Evolutionary conservation across 2,797 vertebrate species (phyloP).

Genomic region (Lagorchestes hirsutus): DNA sequence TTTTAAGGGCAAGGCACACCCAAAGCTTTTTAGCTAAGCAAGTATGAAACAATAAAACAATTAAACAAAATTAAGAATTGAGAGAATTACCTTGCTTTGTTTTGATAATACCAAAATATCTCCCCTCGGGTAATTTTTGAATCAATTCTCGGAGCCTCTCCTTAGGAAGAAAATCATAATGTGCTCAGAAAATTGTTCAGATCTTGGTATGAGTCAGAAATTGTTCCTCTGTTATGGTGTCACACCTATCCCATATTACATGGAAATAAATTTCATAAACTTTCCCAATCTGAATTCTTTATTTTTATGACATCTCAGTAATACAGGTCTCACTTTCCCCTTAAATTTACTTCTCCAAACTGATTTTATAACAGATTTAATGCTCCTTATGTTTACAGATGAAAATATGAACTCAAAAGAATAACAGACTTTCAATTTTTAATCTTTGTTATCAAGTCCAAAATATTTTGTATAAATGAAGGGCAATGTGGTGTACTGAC

Average conservation of each 20-base stretch:
- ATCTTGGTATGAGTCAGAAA: slow-evolving; percentile 60
- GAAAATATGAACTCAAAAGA: too few relatives aligned
- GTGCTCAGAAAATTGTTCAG: too few relatives aligned
- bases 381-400: too few relatives aligned
- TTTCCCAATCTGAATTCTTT: slow-evolving; percentile 43
- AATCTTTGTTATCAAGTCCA: background rate
- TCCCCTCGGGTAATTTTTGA: background rate
- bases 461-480: background rate
- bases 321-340: slow-evolving; percentile 65
- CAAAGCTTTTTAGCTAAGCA: slow-evolving; percentile 5
- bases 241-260: slow-evolving; percentile 9
- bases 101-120: slow-evolving; percentile 1
- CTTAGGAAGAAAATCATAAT: too few relatives aligned
- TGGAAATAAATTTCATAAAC: slow-evolving; percentile 53
- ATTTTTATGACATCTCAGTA: slow-evolving; percentile 34
- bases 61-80: slow-evolving; percentile 68
- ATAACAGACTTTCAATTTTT: fast-evolving
- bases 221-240: slow-evolving; percentile 64
- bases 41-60: slow-evolving; percentile 22
- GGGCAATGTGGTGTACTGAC: too few relatives aligned
- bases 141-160: slow-evolving; percentile 73
- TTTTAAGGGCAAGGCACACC: slow-evolving; percentile 30
- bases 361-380: slow-evolving; percentile 57
- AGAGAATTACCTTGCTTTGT: background rate
- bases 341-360: slow-evolving; percentile 58